A percentile compares a stretch with the other conserved stretches of the same genome.
These are phyloP conservation scores for Sisyra terminalis DNA, from an alignment of 2,888 invertebrate species.

Conservation along the genomic window DNA sequence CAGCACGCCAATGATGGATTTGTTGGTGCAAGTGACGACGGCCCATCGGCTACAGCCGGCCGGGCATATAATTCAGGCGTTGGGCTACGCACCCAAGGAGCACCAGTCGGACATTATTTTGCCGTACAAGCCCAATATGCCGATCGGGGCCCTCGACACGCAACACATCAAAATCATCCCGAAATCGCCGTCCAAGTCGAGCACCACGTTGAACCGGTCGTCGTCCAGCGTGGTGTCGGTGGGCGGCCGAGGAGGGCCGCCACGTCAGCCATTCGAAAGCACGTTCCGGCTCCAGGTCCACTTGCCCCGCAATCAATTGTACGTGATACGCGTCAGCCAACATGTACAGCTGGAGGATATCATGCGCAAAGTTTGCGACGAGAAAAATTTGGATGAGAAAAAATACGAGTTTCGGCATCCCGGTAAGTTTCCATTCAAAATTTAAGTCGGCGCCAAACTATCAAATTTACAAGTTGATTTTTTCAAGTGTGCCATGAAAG, in stretches of 20 bases:
- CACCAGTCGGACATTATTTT: constrained; percentile 29
- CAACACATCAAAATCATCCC: constrained; percentile 26
- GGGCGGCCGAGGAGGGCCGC: constrained; percentile 9
- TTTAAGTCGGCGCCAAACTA: not conserved
- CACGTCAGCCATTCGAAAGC: constrained; percentile 42
- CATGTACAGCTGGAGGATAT: constrained; percentile 50
- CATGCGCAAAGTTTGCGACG: constrained; percentile 52
- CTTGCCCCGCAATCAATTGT: constrained; percentile 63
- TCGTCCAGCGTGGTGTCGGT: not conserved
- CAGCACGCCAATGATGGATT: constrained; percentile 66
- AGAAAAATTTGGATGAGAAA: constrained; percentile 54
- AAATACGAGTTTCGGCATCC: constrained; percentile 67
- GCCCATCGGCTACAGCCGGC: constrained; percentile 49
- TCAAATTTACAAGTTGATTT: too few species aligned
- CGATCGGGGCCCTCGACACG: constrained; percentile 43
- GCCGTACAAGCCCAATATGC: constrained; percentile 57
- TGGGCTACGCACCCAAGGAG: constrained; percentile 28
- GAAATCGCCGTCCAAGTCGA: constrained; percentile 14
- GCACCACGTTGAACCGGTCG: not conserved
- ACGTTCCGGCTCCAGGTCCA: constrained; percentile 46
- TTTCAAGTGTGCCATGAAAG: too few species aligned
- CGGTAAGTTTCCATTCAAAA: constrained; percentile 36
- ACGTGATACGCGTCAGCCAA: constrained; percentile 57
- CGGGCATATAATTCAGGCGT: constrained; percentile 44
- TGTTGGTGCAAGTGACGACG: constrained; percentile 53